Evolutionary conservation across 2,888 invertebrate genomes (phyloP).

Genomic region (Macaria notata): DNA sequence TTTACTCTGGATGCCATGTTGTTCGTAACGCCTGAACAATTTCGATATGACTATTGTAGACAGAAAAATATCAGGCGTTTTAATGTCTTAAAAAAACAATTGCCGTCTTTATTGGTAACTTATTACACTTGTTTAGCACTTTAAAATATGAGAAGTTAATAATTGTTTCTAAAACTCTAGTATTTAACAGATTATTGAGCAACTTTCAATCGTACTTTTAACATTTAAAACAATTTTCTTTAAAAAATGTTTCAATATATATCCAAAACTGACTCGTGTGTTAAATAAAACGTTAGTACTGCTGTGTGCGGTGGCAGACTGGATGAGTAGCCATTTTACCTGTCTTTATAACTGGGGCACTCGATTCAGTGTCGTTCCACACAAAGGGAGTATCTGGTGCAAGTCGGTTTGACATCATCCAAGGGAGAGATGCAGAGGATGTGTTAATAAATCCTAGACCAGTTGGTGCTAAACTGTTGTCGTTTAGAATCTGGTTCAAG

Average conservation of each 20-base stretch:
- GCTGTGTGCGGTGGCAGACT: conserved; percentile 44
- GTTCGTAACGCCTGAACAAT: conserved; percentile 35
- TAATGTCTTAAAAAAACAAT: background rate
- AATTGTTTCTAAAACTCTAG: no score
- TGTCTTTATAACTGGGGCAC: conserved; percentile 54
- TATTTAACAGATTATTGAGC: background rate
- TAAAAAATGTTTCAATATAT: background rate
- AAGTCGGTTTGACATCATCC: conserved; percentile 34
- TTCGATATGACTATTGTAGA: conserved; percentile 2
- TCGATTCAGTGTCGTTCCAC: conserved; percentile 37
- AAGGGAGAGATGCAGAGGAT: conserved; percentile 27
- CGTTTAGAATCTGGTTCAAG: no score
- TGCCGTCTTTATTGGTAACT: background rate
- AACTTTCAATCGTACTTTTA: background rate
- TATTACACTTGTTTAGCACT: background rate
- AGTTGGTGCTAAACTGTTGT: conserved; percentile 7
- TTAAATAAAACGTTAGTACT: conserved; percentile 34
- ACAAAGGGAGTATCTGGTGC: conserved; percentile 43
- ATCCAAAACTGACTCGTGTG: background rate
- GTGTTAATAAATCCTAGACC: conserved; percentile 24
- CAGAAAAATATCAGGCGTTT: conserved; percentile 32
- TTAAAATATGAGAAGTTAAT: no score
- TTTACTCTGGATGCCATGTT: conserved; percentile 30
- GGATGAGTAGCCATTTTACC: conserved; percentile 37
- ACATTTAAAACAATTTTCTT: background rate